A percentile compares a stretch with the other conserved stretches of the same genome.
phyloP scores from a whole-genome alignment of 2,113 vertebrate species.

The Micronycteris hirsuta region DNA sequence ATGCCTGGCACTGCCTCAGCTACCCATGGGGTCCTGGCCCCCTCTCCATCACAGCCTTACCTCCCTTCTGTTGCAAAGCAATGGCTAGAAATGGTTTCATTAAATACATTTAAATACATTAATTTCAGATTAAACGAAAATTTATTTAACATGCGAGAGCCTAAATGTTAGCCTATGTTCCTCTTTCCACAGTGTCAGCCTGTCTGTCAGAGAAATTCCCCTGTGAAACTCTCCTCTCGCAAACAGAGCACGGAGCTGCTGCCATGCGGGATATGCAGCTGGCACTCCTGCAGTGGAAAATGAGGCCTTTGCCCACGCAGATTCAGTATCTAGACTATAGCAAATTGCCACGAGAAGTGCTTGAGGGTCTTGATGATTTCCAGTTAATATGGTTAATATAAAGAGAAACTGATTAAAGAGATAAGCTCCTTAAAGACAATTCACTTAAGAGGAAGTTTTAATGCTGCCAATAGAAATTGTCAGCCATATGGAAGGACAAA shows the following conservation, averaged over 20 bases:
- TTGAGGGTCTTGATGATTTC: neutral
- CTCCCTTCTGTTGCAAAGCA: neutral
- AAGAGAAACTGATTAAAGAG: conserved; percentile 32
- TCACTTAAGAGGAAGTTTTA: neutral
- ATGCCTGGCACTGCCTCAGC: neutral
- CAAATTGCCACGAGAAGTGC: neutral
- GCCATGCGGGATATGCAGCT: neutral
- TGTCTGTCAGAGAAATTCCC: neutral
- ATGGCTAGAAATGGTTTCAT: neutral
- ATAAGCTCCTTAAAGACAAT: conserved; percentile 14
- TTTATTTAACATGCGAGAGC: neutral
- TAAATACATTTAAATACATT: neutral
- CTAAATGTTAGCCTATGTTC: neutral
- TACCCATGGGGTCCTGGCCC: neutral
- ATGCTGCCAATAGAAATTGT: neutral
- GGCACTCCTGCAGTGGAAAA: neutral
- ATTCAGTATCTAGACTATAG: neutral
- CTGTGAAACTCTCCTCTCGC: neutral
- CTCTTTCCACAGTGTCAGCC: neutral
- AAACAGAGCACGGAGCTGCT: neutral
- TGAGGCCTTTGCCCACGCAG: neutral
- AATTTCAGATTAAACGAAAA: neutral
- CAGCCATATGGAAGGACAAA: neutral
- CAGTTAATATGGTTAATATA: neutral
- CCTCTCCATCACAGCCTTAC: neutral